These are phyloP conservation scores for Columbina picui DNA, from an alignment of 2,113 vertebrate species.

Conservation along the genomic window DNA sequence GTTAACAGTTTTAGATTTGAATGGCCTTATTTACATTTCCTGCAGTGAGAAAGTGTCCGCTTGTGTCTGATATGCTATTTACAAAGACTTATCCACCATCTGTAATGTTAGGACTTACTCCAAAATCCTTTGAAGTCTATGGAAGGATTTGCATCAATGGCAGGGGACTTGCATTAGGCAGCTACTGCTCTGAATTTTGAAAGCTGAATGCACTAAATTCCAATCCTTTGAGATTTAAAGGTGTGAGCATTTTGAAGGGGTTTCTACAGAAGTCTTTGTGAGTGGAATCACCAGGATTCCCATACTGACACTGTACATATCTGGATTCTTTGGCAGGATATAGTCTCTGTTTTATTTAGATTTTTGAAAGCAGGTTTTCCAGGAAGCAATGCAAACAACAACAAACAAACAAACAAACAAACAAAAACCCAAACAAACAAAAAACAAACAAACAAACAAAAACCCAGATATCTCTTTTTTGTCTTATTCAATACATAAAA, in stretches of 20 bases:
- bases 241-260: background rate
- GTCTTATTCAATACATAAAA: background rate
- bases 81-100: conserved; percentile 1
- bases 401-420: background rate
- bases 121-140: conserved; percentile 34
- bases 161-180: background rate
- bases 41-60: background rate
- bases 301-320: background rate
- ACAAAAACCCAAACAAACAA: background rate
- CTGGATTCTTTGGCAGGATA: background rate
- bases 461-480: background rate
- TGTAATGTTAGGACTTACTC: conserved; percentile 7
- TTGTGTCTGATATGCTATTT: conserved; percentile 21
- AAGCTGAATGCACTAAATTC: background rate
- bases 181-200: background rate
- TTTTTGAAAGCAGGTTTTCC: background rate
- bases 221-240: background rate
- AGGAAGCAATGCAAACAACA: background rate
- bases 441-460: too few relatives aligned
- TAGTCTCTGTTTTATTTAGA: background rate
- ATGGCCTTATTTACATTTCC: background rate
- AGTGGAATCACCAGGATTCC: background rate
- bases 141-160: background rate
- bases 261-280: background rate
- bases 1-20: background rate